Evolutionary conservation across 2,113 vertebrate species (phyloP), one percentile per base, ranked within the genome.

Genomic region (Argyrosomus japonicus): DNA sequence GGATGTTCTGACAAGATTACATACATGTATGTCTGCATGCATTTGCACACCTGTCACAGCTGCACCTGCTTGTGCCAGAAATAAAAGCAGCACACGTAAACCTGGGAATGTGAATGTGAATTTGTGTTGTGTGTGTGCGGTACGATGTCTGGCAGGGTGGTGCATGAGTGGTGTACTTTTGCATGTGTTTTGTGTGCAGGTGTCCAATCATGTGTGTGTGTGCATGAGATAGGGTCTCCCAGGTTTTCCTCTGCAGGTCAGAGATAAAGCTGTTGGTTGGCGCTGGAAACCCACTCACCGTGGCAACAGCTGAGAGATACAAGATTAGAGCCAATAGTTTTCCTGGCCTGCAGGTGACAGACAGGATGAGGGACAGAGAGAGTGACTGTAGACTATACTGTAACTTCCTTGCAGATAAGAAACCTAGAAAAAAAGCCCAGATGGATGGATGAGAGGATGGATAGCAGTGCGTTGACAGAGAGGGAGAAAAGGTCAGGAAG

Each of bases 221-320:
- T 72, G 54, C 57, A 71, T 70, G 70, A 72, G 88, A 88, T 85
- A 62, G 56, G 80, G 81, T 89, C 84, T 90, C 72, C 62, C 79
- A 85, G 82, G 80, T 86, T 89, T 82, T 80, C 56, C 73, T 89
- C 79, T 89, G 89, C 89, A 87, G 88, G 91, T 92, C 80, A 73
- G 77, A 84, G 93, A 94, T 94, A 93, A 93, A 93, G 84, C 88
- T 71, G 70, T 84, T 67, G 83, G 89, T 87, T 84, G 81, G 84
- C 25, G 25, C 63, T 68, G 69, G 83, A 88, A 84, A 89, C 71
- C 51, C 79, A 85, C 91, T 89, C 87, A 84, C 80, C 21, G 77
- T 84, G 80, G 91, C 88, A 88, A 85, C 82, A 77, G 90, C 84
- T 87, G 83, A 91, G 82, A 89, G 88, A 93, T 93, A 91, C 89